These are phyloP conservation scores for Plutomurus gul DNA, from an alignment of 1,140 invertebrate genomes.

Conservation along the genomic window DNA sequence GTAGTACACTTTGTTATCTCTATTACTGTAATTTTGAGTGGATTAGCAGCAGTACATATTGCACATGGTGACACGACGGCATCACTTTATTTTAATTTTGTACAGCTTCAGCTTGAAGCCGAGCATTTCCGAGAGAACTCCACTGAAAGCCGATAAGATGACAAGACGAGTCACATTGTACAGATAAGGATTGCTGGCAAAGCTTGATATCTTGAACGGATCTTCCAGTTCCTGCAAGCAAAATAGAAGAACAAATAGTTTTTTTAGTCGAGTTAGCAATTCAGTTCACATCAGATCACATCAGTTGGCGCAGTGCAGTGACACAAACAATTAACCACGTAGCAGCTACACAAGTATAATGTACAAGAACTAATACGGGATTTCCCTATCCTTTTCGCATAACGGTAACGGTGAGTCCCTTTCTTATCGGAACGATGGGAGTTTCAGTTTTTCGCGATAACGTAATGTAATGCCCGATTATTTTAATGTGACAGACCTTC, in stretches of 20 bases:
- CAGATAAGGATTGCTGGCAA: constrained; percentile 92
- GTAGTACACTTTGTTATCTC: too few relatives aligned
- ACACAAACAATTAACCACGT: too few relatives aligned
- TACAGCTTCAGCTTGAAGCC: constrained; percentile 96
- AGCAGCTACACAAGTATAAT: too few relatives aligned
- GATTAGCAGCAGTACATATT: too few relatives aligned
- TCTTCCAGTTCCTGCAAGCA: constrained; percentile 90
- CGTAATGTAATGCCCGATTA: too few relatives aligned
- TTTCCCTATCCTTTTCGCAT: neutral
- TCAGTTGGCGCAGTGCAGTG: too few relatives aligned
- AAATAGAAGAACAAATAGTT: constrained; percentile 57
- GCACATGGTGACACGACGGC: too few relatives aligned
- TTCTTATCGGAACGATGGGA: neutral
- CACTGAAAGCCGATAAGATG: constrained; percentile 90
- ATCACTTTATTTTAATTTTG: constrained; percentile 91
- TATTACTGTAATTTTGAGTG: too few relatives aligned
- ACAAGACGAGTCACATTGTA: constrained; percentile 96
- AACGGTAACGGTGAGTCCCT: neutral
- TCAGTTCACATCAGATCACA: too few relatives aligned
- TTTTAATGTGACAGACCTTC: neutral
- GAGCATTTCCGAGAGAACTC: constrained; percentile 90
- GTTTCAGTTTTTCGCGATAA: neutral
- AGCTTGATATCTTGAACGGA: constrained; percentile 94
- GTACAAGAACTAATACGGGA: neutral
- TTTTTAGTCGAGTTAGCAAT: too few relatives aligned